phyloP scores from a whole-genome alignment of 2,888 invertebrate genomes.

The Sericinus montela region DNA sequence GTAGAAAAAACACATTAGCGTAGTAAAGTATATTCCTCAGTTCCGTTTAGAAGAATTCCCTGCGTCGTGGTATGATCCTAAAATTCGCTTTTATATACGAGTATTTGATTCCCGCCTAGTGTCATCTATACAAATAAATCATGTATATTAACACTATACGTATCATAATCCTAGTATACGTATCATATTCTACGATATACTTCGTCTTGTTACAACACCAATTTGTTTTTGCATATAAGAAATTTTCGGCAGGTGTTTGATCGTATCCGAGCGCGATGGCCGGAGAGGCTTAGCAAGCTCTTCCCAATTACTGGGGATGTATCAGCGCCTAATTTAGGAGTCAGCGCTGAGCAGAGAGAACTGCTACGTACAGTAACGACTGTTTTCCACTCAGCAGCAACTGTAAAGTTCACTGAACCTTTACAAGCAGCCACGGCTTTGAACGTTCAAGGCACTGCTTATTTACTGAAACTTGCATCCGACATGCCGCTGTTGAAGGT shows the following conservation, averaged over 20 bases:
- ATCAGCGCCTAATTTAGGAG: constrained; percentile 83
- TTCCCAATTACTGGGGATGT: constrained; percentile 88
- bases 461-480: constrained; percentile 89
- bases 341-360: constrained; percentile 81
- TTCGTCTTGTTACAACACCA: too few relatives aligned
- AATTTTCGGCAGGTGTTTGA: constrained; percentile 81
- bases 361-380: constrained; percentile 86
- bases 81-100: too few relatives aligned
- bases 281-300: constrained; percentile 83
- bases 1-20: too few relatives aligned
- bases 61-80: too few relatives aligned
- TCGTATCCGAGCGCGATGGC: constrained; percentile 81
- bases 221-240: too few relatives aligned
- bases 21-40: too few relatives aligned
- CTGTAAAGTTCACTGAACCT: constrained; percentile 95
- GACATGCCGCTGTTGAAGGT: constrained; percentile 88
- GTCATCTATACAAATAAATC: too few relatives aligned
- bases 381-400: constrained; percentile 97
- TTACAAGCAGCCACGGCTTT: constrained; percentile 91
- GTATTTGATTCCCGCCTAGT: too few relatives aligned
- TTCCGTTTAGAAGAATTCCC: too few relatives aligned
- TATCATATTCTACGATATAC: too few relatives aligned
- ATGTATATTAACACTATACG: too few relatives aligned
- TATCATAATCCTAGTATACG: too few relatives aligned
- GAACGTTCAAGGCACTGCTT: constrained; percentile 93